Evolutionary conservation across 2,113 vertebrate species (phyloP).

Genomic region (Dromiciops gliroides): DNA sequence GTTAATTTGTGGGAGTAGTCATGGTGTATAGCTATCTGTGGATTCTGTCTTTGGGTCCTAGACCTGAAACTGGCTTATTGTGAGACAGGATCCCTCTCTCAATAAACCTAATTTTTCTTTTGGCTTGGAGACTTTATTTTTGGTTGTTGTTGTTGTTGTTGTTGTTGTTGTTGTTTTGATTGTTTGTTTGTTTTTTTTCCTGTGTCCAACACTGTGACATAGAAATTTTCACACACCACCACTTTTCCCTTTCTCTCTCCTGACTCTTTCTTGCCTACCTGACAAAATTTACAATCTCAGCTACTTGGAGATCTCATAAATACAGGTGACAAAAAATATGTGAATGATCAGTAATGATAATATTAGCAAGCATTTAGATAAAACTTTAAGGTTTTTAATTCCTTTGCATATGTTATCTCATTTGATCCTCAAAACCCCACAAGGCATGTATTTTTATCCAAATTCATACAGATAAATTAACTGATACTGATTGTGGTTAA

Average conservation of each 20-base stretch:
- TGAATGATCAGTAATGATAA: not conserved
- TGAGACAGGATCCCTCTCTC: too few relatives aligned
- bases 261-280: not conserved
- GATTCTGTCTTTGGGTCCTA: too few relatives aligned
- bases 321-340: not conserved
- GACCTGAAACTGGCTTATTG: too few relatives aligned
- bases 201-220: too few relatives aligned
- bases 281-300: not conserved
- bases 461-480: not conserved
- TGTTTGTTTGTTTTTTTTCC: too few relatives aligned
- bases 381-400: not conserved
- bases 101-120: too few relatives aligned
- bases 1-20: too few relatives aligned
- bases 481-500: not conserved
- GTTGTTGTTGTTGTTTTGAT: too few relatives aligned
- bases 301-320: not conserved
- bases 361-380: not conserved
- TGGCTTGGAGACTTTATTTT: too few relatives aligned
- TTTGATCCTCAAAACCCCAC: not conserved
- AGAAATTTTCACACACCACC: too few relatives aligned
- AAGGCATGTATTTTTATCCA: not conserved
- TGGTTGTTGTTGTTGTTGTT: too few relatives aligned
- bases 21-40: too few relatives aligned
- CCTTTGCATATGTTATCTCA: not conserved
- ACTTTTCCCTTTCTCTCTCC: not conserved